phyloP scores from a whole-genome alignment of 2,797 vertebrate genomes.

The Cossypha niveicapilla region DNA sequence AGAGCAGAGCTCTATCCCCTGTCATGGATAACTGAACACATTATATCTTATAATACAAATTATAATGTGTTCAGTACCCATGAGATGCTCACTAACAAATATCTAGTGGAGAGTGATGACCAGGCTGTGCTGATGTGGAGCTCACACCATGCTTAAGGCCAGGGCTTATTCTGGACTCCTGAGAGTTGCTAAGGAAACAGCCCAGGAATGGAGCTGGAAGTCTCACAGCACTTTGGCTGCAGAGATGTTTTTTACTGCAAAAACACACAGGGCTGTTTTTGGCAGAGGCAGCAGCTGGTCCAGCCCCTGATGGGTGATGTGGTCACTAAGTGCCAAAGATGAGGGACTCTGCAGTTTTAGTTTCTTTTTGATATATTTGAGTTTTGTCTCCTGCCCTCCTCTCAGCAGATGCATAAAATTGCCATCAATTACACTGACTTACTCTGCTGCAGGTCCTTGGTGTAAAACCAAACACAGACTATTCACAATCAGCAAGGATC shows the following conservation, averaged over 20 bases:
- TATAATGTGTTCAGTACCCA: neutral
- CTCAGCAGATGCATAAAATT: neutral
- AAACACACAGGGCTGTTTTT: neutral
- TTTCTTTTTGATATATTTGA: neutral
- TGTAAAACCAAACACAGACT: neutral
- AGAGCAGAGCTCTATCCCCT: neutral
- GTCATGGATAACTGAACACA: neutral
- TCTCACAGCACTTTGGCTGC: neutral
- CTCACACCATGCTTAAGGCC: neutral
- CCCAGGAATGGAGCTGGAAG: neutral
- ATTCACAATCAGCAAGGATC: neutral
- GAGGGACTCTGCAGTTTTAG: neutral
- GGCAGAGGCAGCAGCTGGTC: conserved; percentile 1
- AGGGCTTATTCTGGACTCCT: neutral
- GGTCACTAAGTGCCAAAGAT: neutral
- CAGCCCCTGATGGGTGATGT: neutral
- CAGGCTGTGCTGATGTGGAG: neutral
- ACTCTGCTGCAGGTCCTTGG: neutral
- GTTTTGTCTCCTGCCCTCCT: neutral
- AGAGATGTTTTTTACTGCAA: neutral
- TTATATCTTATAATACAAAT: neutral
- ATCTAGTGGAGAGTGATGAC: neutral
- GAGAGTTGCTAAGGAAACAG: conserved; percentile 59
- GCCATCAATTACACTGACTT: neutral
- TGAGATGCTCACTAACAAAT: neutral